Evolutionary conservation across 2,888 invertebrate genomes (phyloP).

Genomic region (Corbicula japonica): DNA sequence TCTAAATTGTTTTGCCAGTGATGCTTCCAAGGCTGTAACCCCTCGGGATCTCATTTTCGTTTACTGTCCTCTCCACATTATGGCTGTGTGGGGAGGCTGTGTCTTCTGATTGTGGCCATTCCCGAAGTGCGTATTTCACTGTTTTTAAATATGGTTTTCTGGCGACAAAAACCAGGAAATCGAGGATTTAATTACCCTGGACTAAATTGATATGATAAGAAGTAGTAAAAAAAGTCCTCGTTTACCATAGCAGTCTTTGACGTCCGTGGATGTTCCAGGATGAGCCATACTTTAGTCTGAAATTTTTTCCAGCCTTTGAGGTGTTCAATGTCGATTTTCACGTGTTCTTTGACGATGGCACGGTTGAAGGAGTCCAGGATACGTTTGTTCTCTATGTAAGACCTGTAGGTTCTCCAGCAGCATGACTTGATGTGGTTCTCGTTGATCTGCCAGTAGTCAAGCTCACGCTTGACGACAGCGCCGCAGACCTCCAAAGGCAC

Average conservation of each 20-base stretch:
- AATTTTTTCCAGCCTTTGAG: slow-evolving; percentile 81
- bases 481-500: slow-evolving; percentile 86
- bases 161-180: too few species aligned
- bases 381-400: slow-evolving; percentile 84
- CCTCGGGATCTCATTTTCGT: too few species aligned
- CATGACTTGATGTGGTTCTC: slow-evolving; percentile 85
- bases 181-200: too few species aligned
- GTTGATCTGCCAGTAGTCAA: slow-evolving; percentile 86
- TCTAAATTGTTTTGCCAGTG: too few species aligned
- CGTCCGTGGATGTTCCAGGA: slow-evolving; percentile 85
- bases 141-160: too few species aligned
- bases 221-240: too few species aligned
- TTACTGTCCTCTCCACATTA: too few species aligned
- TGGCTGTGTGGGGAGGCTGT: too few species aligned
- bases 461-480: slow-evolving; percentile 85
- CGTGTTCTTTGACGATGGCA: slow-evolving; percentile 80
- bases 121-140: too few species aligned
- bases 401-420: slow-evolving; percentile 84
- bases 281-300: slow-evolving; percentile 84
- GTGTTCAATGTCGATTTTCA: slow-evolving; percentile 75
- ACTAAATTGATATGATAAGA: too few species aligned
- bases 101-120: too few species aligned
- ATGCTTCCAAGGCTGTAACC: too few species aligned
- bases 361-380: slow-evolving; percentile 84
- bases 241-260: slow-evolving; percentile 84